Evolutionary conservation across 2,888 invertebrate species (phyloP).

Genomic region (Euproctis similis): DNA sequence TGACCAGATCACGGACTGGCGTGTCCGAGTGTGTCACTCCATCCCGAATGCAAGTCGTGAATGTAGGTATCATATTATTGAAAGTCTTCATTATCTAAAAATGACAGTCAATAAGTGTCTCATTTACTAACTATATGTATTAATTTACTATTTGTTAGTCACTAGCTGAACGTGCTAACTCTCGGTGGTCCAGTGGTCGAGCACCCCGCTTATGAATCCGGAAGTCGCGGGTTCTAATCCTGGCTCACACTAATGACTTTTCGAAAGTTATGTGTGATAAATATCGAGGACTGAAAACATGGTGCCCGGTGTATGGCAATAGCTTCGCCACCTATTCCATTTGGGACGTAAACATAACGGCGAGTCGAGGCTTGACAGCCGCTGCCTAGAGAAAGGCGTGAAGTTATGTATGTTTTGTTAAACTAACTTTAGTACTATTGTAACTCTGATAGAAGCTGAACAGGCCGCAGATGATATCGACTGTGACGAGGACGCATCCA

Average conservation of each 20-base stretch:
- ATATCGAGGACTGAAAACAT: no score
- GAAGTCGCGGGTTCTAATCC: no score
- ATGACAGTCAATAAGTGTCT: no score
- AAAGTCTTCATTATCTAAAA: conserved; percentile 97
- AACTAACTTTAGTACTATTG: conserved; percentile 85
- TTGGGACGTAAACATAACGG: no score
- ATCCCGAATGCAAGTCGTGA: conserved; percentile 91
- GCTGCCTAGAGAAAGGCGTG: no score
- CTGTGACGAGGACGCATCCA: conserved; percentile 93
- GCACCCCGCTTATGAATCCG: no score
- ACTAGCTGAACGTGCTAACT: not conserved
- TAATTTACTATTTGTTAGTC: not conserved
- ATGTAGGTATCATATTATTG: conserved; percentile 96
- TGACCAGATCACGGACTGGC: conserved; percentile 91
- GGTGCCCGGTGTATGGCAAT: no score
- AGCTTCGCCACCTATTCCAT: no score
- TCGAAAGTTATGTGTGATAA: no score
- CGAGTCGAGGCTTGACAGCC: no score
- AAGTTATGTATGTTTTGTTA: no score
- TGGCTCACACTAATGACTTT: no score
- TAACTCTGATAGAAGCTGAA: conserved; percentile 99
- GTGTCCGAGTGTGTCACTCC: conserved; percentile 86
- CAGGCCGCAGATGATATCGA: conserved; percentile 96
- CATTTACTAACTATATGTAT: not conserved
- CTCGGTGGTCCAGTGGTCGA: not conserved